Base-by-base conservation (phyloP, 2,888 invertebrate genomes). In the Onchidella celtica region DNA sequence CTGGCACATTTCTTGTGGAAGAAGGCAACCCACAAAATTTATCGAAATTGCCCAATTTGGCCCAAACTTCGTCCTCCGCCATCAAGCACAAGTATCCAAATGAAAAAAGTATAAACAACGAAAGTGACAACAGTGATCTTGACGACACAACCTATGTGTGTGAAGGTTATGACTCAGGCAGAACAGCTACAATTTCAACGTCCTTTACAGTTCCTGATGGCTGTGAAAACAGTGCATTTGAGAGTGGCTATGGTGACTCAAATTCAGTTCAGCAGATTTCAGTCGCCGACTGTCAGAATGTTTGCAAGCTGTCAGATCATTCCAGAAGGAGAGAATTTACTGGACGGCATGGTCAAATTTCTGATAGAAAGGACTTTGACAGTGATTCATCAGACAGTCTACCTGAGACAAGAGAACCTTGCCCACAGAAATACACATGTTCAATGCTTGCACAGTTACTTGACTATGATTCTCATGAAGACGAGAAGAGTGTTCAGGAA, bases 1-100 rank as follows among this genome's bases (percentile, higher is more conserved):
- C 66, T 29, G 55, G 55, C 0, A 76, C 66, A n/a, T 76, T 76
- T 55, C 32, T 76, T 32, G 63, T 76, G n/a, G 24, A 27, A 0
- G 61, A 75, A n/a, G n/a, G n/a, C n/a, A n/a, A n/a, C n/a, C n/a
- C n/a, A n/a, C n/a, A n/a, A n/a, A n/a, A n/a, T n/a, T n/a, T n/a
- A n/a, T n/a, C n/a, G n/a, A n/a, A n/a, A n/a, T n/a, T n/a, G n/a
- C n/a, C n/a, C n/a, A n/a, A n/a, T n/a, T n/a, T n/a, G n/a, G n/a
- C n/a, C n/a, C n/a, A n/a, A n/a, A n/a, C n/a, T n/a, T n/a, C n/a
- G n/a, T 11, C 47, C 47, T 11, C 9, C 17, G 9, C 47, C 47
- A 6, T 6, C 47, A 47, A 47, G 17, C 47, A 17, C 47, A 47
- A 17, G 17, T 47, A 6, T 11, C 47, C 47, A 47, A 17, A 47